Base-by-base conservation (phyloP, 92 coral and sea anemone species). In the Paragorgia papillata region DNA sequence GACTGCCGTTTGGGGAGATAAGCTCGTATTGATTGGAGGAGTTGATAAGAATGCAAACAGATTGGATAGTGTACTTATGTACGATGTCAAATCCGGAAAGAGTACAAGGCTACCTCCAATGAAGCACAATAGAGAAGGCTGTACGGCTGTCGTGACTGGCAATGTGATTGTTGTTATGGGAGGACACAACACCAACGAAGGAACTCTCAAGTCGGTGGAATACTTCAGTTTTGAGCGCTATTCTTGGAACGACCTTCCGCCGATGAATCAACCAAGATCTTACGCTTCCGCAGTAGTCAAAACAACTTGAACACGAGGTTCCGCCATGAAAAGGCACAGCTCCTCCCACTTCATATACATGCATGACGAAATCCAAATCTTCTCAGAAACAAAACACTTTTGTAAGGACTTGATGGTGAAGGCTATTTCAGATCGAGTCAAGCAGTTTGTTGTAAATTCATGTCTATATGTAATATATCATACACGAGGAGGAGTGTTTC, bases 81-180 rank as follows among this genome's bases (percentile, higher is more conserved):
- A 68, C 57, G 90, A 86, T 58, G 94, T 89, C 18, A 79, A 79
- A 7, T 75, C 88, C 62, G 97, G 97, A 26, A 85, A 91, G 74
- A 91, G 94, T 96, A 64, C 73, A 8, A 75, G 27, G 51, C 67
- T 91, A 2, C 88, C 97, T 4, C 80, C 86, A 0, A 91, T 93
- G 97, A 84, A 86, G 62, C 74, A 85, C 48, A 91, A 80, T 53
- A 90, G 97, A 2, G 87, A 88, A 35, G 97, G 94, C 17, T 88
- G 97, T 61, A 63, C 95, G 0, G 97, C 94, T 2, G 85, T 88
- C 20, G 74, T 78, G 26, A 71, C 86, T 83, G 74, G 85, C 58
- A 84, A 80, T 1, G 79, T 74, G 20, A 82, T 93, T 60, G 71
- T 87, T 29, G 94, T 93, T 17, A 83, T 89, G 15, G 97, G 97